Conservation (phyloP, 2,888 invertebrate genomes). For the Cephus nigrinus region DNA sequence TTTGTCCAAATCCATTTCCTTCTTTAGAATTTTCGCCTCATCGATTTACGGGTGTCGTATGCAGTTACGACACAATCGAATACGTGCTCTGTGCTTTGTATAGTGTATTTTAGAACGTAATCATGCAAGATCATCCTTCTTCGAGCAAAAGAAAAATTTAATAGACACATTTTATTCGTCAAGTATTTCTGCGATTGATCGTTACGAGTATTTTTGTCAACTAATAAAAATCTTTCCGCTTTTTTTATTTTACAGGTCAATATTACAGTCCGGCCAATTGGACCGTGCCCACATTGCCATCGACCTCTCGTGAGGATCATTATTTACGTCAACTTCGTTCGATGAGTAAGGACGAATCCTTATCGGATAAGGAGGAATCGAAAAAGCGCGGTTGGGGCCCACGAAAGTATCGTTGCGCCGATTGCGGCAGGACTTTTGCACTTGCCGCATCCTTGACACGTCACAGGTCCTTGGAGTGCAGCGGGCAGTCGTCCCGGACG, state of each 20-base stretch:
- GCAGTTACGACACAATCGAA: no score
- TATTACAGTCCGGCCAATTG: constrained; percentile 55
- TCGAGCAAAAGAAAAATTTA: no score
- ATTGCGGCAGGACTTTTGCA: constrained; percentile 52
- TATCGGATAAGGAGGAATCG: constrained; percentile 16
- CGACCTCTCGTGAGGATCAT: constrained; percentile 26
- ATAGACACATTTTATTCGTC: no score
- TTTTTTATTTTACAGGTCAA: constrained; percentile 23
- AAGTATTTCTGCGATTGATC: no score
- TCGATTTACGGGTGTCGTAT: no score
- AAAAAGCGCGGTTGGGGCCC: constrained; percentile 31
- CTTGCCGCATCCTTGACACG: constrained; percentile 52
- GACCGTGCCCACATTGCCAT: constrained; percentile 52
- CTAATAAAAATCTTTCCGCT: background rate
- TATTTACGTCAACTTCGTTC: constrained; percentile 47
- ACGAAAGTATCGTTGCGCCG: constrained; percentile 51
- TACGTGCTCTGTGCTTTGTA: no score
- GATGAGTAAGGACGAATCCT: constrained; percentile 26
- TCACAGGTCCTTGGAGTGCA: constrained; percentile 49
- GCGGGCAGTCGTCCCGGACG: constrained; percentile 15
- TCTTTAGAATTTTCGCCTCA: no score
- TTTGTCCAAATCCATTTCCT: no score
- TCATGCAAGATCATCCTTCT: no score
- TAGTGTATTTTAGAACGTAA: no score
- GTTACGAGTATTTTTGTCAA: constrained; percentile 9